A percentile compares a stretch with the other conserved stretches of the same genome.
Conservation (phyloP, 1,140 invertebrate species). For the Vanessa atalanta region DNA sequence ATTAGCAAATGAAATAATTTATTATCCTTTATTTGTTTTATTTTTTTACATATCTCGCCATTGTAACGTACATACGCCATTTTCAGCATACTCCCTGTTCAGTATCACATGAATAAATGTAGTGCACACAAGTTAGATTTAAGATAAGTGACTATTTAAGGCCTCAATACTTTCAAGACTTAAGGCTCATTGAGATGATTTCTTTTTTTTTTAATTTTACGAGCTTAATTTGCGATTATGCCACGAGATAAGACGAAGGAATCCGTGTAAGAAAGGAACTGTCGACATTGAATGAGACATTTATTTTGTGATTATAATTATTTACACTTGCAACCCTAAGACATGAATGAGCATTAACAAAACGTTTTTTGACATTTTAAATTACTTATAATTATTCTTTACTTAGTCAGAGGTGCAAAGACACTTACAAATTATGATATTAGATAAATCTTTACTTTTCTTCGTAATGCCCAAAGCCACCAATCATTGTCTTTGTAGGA, state of each 20-base stretch:
- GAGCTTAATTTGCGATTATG: not conserved
- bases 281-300: not conserved
- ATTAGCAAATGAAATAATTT: too few relatives aligned
- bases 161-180: not conserved
- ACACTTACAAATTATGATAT: too few relatives aligned
- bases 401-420: too few relatives aligned
- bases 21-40: too few relatives aligned
- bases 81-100: not conserved
- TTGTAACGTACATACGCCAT: too few relatives aligned
- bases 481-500: too few relatives aligned
- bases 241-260: not conserved
- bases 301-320: not conserved
- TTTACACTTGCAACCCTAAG: not conserved
- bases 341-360: not conserved
- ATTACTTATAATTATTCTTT: too few relatives aligned
- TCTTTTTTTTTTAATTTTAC: not conserved
- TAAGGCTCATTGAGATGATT: conserved; percentile 1
- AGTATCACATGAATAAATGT: not conserved
- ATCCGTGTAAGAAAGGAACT: not conserved
- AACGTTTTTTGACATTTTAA: not conserved
- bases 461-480: too few relatives aligned
- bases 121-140: conserved; percentile 2
- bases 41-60: too few relatives aligned
- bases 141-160: conserved; percentile 6
- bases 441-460: too few relatives aligned